phyloP scores from a whole-genome alignment of 2,888 invertebrate genomes.

The Eledona agricola region DNA sequence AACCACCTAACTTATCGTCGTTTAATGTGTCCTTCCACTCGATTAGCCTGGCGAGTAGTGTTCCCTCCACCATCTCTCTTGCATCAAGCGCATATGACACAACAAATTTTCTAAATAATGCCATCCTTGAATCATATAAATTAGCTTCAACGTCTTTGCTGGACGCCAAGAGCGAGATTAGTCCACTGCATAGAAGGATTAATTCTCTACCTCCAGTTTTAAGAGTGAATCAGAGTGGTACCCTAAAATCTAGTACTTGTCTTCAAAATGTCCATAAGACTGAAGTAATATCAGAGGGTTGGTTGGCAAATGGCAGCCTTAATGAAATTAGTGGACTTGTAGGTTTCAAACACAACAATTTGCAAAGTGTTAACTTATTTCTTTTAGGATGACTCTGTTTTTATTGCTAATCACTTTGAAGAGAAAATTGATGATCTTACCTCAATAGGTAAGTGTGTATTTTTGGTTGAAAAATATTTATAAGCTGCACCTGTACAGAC shows the following conservation, averaged over 20 bases:
- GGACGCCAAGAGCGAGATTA: not conserved
- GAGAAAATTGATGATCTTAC: not conserved
- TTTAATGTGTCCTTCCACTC: constrained; percentile 5
- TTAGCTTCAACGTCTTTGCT: not conserved
- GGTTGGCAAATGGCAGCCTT: not conserved
- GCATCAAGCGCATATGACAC: not conserved
- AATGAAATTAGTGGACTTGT: not conserved
- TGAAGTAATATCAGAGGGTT: too few species aligned
- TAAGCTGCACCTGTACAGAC: not conserved
- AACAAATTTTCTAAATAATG: too few species aligned
- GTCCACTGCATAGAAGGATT: constrained; percentile 1
- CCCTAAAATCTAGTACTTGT: too few species aligned
- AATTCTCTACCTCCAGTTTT: constrained; percentile 1
- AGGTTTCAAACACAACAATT: too few species aligned
- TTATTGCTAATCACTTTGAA: constrained; percentile 1
- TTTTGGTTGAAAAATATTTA: not conserved
- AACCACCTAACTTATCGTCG: not conserved
- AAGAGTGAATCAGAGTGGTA: not conserved
- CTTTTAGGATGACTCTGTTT: constrained; percentile 14
- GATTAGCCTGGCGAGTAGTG: constrained; percentile 10
- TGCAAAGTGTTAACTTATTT: not conserved
- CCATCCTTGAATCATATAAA: too few species aligned
- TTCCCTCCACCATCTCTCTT: constrained; percentile 6
- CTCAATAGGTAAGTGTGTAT: not conserved
- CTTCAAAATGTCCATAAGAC: too few species aligned